A percentile compares a stretch with the other conserved stretches of the same genome.
These are phyloP conservation scores for Steinernema carpocapsae DNA, from an alignment of 2,888 invertebrate genomes.

Conservation along the genomic window DNA sequence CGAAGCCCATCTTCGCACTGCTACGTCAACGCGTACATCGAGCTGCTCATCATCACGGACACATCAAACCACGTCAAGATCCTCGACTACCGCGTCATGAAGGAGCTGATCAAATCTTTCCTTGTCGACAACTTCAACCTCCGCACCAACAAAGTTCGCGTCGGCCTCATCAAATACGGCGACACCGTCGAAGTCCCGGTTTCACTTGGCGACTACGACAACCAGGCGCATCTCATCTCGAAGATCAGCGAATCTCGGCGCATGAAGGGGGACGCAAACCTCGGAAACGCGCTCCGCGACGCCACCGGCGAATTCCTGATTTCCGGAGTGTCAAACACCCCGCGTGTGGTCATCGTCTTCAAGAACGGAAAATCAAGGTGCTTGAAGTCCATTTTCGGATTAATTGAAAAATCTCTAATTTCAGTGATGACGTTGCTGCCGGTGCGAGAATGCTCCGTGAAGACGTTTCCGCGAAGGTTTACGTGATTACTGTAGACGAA, in stretches of 20 bases:
- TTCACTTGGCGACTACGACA: constrained; percentile 64
- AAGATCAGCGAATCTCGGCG: constrained; percentile 62
- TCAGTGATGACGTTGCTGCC: constrained; percentile 53
- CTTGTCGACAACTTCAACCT: constrained; percentile 65
- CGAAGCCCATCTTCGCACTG: constrained; percentile 48
- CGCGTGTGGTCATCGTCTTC: constrained; percentile 61
- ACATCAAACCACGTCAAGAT: constrained; percentile 65
- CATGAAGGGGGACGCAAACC: constrained; percentile 59
- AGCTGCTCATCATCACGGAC: constrained; percentile 64
- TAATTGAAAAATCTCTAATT: constrained; percentile 43
- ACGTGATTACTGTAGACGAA: constrained; percentile 62
- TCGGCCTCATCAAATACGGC: constrained; percentile 66
- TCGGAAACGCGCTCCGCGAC: constrained; percentile 62
- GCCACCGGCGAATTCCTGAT: constrained; percentile 62
- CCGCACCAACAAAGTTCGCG: constrained; percentile 58
- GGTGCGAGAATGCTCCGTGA: constrained; percentile 51
- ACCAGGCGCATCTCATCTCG: constrained; percentile 57
- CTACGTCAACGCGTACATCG: constrained; percentile 57
- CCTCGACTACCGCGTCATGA: constrained; percentile 67
- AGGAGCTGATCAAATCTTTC: constrained; percentile 65
- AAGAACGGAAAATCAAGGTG: constrained; percentile 64
- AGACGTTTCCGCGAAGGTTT: constrained; percentile 56
- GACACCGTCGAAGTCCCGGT: constrained; percentile 63
- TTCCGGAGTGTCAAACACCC: constrained; percentile 52
- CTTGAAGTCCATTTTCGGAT: background rate